These are phyloP conservation scores for Drosophila asahinai DNA, from an alignment of 1,140 invertebrate genomes.

Conservation along the genomic window DNA sequence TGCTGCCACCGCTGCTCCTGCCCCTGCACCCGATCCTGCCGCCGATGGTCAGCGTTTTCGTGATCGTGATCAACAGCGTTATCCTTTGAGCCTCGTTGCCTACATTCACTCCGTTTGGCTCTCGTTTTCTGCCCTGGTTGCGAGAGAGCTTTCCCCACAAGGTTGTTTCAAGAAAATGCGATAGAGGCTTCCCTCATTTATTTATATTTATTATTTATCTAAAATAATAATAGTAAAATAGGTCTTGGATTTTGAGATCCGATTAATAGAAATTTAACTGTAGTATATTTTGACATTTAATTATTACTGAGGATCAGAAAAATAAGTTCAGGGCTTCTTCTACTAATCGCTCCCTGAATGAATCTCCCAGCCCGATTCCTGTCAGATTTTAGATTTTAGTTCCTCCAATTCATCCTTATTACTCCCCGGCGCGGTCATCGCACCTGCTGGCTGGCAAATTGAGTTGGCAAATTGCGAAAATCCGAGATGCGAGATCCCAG, in stretches of 20 bases:
- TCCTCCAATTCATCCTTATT: neutral
- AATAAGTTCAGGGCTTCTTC: neutral
- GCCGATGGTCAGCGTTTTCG: constrained; percentile 33
- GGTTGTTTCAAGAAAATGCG: neutral
- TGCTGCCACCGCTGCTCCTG: constrained; percentile 3
- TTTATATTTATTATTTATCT: neutral
- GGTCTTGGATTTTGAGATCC: no score
- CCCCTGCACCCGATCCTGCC: constrained; percentile 44
- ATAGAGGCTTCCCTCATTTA: no score
- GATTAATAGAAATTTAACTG: no score
- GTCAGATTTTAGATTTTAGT: neutral
- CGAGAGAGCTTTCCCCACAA: constrained; percentile 14
- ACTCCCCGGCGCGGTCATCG: constrained; percentile 40
- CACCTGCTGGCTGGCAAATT: constrained; percentile 65
- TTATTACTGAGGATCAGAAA: neutral
- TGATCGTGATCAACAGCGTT: constrained; percentile 35
- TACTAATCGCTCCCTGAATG: no score
- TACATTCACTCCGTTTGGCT: constrained; percentile 18
- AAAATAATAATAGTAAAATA: neutral
- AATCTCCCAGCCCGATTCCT: neutral
- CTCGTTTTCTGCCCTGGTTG: constrained; percentile 36
- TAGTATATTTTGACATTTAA: no score
- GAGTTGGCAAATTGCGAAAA: constrained; percentile 54
- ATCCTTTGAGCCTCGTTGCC: constrained; percentile 43
- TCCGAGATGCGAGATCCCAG: constrained; percentile 7